Percentiles rank a stretch among this genome's conserved stretches.
Evolutionary conservation across 1,140 invertebrate species (phyloP).

Genomic region (Ganaspis sp.): DNA sequence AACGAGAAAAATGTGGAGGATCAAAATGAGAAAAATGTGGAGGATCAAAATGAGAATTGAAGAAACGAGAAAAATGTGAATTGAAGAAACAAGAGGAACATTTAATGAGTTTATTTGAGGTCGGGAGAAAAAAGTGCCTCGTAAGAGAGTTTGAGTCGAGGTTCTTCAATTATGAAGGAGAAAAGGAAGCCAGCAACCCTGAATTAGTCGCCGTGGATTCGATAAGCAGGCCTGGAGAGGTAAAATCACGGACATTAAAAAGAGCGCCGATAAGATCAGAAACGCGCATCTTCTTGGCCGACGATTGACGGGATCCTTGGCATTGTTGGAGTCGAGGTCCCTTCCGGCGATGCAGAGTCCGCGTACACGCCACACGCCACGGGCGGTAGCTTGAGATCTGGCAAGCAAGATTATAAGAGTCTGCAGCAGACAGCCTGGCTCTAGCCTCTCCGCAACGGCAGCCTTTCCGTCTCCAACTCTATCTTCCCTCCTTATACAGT

Average conservation of each 20-base stretch:
- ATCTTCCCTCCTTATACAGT: conserved; percentile 20
- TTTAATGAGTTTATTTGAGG: not conserved
- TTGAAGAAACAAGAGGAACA: not conserved
- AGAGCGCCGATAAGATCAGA: conserved; percentile 54
- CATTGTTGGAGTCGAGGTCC: conserved; percentile 57
- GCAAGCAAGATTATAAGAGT: conserved; percentile 66
- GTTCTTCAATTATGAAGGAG: conserved; percentile 25
- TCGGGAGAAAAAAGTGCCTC: not conserved
- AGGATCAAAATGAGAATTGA: too few species aligned
- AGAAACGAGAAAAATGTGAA: too few species aligned
- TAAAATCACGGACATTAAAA: conserved; percentile 56
- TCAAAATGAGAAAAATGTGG: too few species aligned
- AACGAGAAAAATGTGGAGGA: too few species aligned
- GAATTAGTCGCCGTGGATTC: conserved; percentile 15
- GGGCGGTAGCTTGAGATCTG: conserved; percentile 59
- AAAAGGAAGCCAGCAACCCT: conserved; percentile 20
- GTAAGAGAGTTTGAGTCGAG: conserved; percentile 12
- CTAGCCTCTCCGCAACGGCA: conserved; percentile 62
- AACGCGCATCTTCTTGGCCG: conserved; percentile 42
- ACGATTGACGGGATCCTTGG: conserved; percentile 54
- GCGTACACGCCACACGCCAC: conserved; percentile 57
- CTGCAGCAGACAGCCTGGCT: conserved; percentile 74
- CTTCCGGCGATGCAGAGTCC: conserved; percentile 54
- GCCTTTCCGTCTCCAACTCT: conserved; percentile 65
- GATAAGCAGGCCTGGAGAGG: conserved; percentile 37